Percentiles rank a stretch among this genome's conserved stretches.
These are phyloP conservation scores for Gavia stellata DNA, from an alignment of 2,113 vertebrate genomes.

Conservation along the genomic window DNA sequence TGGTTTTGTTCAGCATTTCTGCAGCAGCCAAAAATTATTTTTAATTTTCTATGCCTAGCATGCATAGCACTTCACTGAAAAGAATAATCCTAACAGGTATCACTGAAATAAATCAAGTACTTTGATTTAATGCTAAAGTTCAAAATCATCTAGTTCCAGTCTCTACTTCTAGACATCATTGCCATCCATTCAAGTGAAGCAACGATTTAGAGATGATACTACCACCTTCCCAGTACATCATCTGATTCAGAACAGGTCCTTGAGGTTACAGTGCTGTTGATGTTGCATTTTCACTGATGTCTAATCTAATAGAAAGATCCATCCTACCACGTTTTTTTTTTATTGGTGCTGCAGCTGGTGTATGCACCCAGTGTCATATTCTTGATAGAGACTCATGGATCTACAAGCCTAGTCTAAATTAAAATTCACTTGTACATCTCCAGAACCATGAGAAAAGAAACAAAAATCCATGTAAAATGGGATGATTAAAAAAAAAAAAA, in stretches of 20 bases:
- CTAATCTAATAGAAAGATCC: constrained; percentile 30
- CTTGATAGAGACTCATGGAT: not conserved
- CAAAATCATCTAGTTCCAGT: constrained; percentile 17
- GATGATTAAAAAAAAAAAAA: not conserved
- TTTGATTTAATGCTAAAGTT: constrained; percentile 49
- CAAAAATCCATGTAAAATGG: not conserved
- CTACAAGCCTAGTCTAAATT: not conserved
- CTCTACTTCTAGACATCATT: not conserved
- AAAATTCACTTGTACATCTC: not conserved
- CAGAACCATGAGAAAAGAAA: not conserved
- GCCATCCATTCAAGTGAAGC: constrained; percentile 12
- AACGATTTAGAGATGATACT: constrained; percentile 25
- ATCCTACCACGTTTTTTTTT: not conserved
- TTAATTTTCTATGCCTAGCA: not conserved
- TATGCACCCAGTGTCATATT: not conserved
- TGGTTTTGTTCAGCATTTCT: not conserved
- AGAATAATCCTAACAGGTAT: not conserved
- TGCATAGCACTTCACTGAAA: not conserved
- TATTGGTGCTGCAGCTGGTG: not conserved
- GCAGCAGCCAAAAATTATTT: not conserved
- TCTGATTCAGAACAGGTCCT: constrained; percentile 18
- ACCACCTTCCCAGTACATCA: not conserved
- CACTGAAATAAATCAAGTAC: constrained; percentile 30
- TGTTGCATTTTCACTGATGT: constrained; percentile 6
- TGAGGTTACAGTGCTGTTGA: constrained; percentile 12